These are phyloP conservation scores for Cathartes aura DNA, from an alignment of 2,113 vertebrate genomes.

Conservation along the genomic window DNA sequence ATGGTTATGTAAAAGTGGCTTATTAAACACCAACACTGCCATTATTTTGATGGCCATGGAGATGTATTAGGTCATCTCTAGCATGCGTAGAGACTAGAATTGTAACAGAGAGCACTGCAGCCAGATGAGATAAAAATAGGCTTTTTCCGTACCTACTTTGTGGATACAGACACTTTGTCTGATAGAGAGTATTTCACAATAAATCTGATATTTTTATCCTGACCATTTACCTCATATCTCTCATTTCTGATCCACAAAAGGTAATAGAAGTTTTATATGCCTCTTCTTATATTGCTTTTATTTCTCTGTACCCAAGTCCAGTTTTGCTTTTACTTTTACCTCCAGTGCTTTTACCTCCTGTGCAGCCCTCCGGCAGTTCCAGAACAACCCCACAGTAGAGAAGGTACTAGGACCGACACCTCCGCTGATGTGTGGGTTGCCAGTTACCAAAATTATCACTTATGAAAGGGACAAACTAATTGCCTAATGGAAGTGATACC, in stretches of 20 bases:
- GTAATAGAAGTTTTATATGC: background rate
- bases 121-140: background rate
- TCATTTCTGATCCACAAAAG: background rate
- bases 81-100: background rate
- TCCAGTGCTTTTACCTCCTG: background rate
- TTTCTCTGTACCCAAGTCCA: background rate
- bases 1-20: background rate
- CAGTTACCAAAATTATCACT: background rate
- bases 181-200: background rate
- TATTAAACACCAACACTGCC: background rate
- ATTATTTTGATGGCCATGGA: background rate
- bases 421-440: background rate
- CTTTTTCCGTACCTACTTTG: background rate
- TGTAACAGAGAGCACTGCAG: background rate
- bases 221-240: background rate
- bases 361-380: background rate
- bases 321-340: background rate
- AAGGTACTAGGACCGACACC: background rate
- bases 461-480: background rate
- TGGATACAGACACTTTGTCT: background rate
- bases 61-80: background rate
- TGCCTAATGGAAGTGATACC: background rate
- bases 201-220: background rate
- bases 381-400: background rate
- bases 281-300: background rate